Conservation (phyloP, 2,797 vertebrate species). For the Brotula barbata region DNA sequence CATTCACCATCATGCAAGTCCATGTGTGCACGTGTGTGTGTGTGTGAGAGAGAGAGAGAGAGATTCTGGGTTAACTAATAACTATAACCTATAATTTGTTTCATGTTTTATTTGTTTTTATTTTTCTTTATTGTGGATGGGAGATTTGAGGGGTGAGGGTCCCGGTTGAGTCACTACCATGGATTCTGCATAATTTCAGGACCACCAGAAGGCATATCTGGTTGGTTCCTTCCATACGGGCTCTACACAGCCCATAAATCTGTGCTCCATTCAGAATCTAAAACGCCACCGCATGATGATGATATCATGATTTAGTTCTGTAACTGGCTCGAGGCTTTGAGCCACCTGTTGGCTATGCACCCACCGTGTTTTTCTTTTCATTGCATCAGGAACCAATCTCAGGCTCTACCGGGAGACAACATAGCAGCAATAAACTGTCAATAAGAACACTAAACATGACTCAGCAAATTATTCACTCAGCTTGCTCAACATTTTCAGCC, state of each 20-base stretch:
- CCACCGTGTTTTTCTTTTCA: conserved; percentile 32
- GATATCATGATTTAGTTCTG: conserved; percentile 17
- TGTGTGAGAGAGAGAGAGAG: conserved; percentile 5
- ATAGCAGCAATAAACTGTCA: conserved; percentile 64
- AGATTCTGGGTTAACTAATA: conserved; percentile 32
- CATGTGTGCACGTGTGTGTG: conserved; percentile 9
- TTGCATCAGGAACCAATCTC: conserved; percentile 62
- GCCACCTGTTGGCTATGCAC: neutral
- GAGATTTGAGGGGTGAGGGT: neutral
- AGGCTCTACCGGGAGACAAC: conserved; percentile 61
- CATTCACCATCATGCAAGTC: conserved; percentile 28
- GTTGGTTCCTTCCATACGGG: neutral
- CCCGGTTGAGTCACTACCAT: too few relatives aligned
- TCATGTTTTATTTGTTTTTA: conserved; percentile 26
- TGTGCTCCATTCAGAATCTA: conserved; percentile 11
- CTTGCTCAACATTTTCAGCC: neutral
- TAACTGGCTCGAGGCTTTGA: conserved; percentile 37
- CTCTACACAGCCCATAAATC: neutral
- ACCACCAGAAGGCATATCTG: neutral
- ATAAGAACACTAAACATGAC: neutral
- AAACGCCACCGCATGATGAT: conserved; percentile 14
- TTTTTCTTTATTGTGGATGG: conserved; percentile 22
- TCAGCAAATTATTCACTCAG: neutral
- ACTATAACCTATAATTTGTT: conserved; percentile 46
- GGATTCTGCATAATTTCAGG: neutral